Conservation (phyloP, 1,140 invertebrate genomes). For the Odontomachus brunneus region DNA sequence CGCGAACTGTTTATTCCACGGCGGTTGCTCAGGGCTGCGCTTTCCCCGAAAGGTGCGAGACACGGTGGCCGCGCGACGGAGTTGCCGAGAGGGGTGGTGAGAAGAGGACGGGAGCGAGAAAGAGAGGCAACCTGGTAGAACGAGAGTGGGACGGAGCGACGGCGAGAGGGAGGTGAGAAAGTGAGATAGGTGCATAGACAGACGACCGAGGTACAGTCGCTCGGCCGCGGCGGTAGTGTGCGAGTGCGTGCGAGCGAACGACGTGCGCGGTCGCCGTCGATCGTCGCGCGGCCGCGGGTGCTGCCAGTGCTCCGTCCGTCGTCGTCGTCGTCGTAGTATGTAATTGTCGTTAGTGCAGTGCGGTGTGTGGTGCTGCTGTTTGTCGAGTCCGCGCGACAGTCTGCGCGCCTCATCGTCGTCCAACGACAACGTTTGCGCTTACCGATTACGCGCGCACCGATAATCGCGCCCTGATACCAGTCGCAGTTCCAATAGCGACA, state of each 20-base stretch:
- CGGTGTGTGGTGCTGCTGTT: neutral
- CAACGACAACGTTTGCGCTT: neutral
- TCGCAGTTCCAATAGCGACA: neutral
- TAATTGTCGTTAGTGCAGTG: too few relatives aligned
- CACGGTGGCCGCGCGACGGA: too few relatives aligned
- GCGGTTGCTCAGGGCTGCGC: neutral
- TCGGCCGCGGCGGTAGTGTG: constrained; percentile 25
- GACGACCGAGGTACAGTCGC: too few relatives aligned
- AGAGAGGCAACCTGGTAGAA: too few relatives aligned
- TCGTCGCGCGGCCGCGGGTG: constrained; percentile 36
- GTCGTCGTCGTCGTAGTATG: constrained; percentile 18
- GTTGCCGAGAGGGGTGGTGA: too few relatives aligned
- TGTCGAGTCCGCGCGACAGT: neutral
- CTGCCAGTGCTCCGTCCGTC: constrained; percentile 18
- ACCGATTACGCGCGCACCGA: neutral
- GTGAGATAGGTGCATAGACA: neutral
- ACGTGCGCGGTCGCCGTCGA: constrained; percentile 41
- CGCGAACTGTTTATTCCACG: constrained; percentile 9
- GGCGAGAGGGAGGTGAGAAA: neutral
- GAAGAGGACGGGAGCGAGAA: neutral
- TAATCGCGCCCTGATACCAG: constrained; percentile 1
- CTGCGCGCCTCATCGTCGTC: neutral
- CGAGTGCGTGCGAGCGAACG: constrained; percentile 33
- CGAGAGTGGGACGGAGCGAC: neutral
- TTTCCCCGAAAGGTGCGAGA: constrained; percentile 40